phyloP scores from a whole-genome alignment of 2,797 vertebrate species.

The Microchirus variegatus region DNA sequence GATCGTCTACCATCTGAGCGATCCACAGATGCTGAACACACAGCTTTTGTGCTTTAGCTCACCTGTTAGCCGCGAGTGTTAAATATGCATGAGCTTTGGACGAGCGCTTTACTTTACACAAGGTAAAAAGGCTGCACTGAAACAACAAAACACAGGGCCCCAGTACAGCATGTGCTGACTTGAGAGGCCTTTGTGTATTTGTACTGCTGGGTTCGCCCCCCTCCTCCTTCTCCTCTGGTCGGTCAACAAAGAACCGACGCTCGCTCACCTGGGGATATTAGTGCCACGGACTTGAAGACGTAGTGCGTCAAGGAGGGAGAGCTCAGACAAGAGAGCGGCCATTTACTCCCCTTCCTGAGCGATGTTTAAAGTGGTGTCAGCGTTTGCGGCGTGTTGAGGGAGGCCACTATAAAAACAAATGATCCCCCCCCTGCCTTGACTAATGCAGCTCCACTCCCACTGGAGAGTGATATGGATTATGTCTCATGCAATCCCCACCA shows the following conservation, averaged over 20 bases:
- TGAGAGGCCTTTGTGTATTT: slow-evolving; percentile 2
- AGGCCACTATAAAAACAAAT: slow-evolving; percentile 61
- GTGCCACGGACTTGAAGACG: slow-evolving; percentile 36
- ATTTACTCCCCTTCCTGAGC: slow-evolving; percentile 44
- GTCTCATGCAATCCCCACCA: slow-evolving; percentile 40
- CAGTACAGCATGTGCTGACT: slow-evolving; percentile 11
- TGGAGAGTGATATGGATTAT: slow-evolving; percentile 62
- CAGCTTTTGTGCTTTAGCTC: slow-evolving; percentile 34
- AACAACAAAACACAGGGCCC: slow-evolving; percentile 36
- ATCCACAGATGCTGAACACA: slow-evolving; percentile 9
- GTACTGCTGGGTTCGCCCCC: slow-evolving; percentile 15
- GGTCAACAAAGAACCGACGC: slow-evolving; percentile 35
- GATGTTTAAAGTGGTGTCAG: slow-evolving; percentile 55
- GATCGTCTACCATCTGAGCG: slow-evolving; percentile 20
- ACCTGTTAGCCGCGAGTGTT: slow-evolving; percentile 54
- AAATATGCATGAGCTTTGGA: slow-evolving; percentile 64
- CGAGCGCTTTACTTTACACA: slow-evolving; percentile 45
- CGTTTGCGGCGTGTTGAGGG: slow-evolving; percentile 44
- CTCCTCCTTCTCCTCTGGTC: slow-evolving; percentile 26
- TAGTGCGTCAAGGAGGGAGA: slow-evolving; percentile 27
- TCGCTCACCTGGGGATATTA: slow-evolving; percentile 34
- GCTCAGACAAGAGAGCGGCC: slow-evolving; percentile 30
- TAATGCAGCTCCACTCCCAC: slow-evolving; percentile 55
- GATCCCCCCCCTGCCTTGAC: slow-evolving; percentile 53
- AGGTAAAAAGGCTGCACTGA: slow-evolving; percentile 35